Evolutionary conservation across 2,113 vertebrate species (phyloP).

Genomic region (Cacatua alba): DNA sequence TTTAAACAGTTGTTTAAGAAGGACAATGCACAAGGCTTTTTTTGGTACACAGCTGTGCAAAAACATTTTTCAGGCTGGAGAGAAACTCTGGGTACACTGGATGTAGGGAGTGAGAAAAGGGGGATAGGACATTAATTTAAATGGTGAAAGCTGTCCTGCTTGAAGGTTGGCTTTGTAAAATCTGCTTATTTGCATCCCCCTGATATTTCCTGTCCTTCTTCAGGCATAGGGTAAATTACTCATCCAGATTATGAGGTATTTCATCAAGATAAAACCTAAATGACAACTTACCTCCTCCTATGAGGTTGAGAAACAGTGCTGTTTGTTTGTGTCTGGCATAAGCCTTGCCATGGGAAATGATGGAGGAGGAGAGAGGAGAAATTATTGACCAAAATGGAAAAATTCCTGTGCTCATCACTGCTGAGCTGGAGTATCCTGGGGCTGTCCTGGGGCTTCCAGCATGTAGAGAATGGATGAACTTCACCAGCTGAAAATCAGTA

Average conservation of each 20-base stretch:
- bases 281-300: background rate
- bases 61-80: background rate
- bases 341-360: background rate
- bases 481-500: background rate
- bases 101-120: background rate
- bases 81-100: background rate
- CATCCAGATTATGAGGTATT: background rate
- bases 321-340: background rate
- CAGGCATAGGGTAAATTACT: background rate
- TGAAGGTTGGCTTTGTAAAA: background rate
- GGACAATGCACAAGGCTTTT: background rate
- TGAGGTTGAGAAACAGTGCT: background rate
- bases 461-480: background rate
- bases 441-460: background rate
- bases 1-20: background rate
- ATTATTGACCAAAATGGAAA: background rate
- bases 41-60: background rate
- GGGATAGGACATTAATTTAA: background rate
- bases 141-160: background rate
- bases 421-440: background rate
- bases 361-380: background rate
- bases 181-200: background rate
- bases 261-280: constrained; percentile 29
- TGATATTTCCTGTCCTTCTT: background rate
- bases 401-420: background rate